phyloP scores from a whole-genome alignment of 2,888 invertebrate species.

The Tuta absoluta region DNA sequence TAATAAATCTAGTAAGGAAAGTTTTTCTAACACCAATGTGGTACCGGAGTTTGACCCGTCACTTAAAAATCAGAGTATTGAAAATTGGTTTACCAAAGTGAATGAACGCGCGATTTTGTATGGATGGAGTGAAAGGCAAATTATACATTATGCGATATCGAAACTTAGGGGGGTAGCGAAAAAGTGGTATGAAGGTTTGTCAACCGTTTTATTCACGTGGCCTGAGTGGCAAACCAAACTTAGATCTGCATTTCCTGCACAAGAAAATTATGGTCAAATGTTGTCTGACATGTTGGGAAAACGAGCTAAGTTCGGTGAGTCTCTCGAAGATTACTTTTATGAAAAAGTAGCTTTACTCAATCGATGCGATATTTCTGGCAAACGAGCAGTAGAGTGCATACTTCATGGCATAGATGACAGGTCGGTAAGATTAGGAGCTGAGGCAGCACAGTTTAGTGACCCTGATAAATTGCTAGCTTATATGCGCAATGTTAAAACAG shows the following conservation, averaged over 20 bases:
- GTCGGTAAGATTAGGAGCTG: slow-evolving; percentile 26
- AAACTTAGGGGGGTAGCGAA: slow-evolving; percentile 25
- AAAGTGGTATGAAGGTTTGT: slow-evolving; percentile 25
- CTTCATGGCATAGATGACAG: slow-evolving; percentile 31
- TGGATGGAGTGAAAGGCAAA: slow-evolving; percentile 23
- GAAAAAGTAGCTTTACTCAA: slow-evolving; percentile 31
- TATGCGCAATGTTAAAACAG: slow-evolving; percentile 5
- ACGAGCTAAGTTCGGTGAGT: slow-evolving; percentile 27
- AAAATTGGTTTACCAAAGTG: slow-evolving; percentile 20
- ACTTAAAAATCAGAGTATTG: slow-evolving; percentile 20
- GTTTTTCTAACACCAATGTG: slow-evolving; percentile 14
- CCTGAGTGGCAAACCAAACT: slow-evolving; percentile 18
- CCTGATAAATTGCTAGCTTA: slow-evolving; percentile 6
- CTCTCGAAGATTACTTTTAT: slow-evolving; percentile 33
- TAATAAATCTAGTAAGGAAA: background rate
- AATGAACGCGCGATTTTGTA: slow-evolving; percentile 22
- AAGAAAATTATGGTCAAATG: slow-evolving; percentile 32
- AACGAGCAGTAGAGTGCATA: slow-evolving; percentile 30
- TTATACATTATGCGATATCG: slow-evolving; percentile 4
- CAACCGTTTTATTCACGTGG: slow-evolving; percentile 24
- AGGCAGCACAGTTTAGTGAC: slow-evolving; percentile 10
- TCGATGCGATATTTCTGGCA: slow-evolving; percentile 27
- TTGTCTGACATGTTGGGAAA: slow-evolving; percentile 33
- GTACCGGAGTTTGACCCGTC: slow-evolving; percentile 22
- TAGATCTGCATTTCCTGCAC: slow-evolving; percentile 24